These are phyloP conservation scores for Drosophila helvetica DNA, from an alignment of 2,888 invertebrate species.

Conservation along the genomic window DNA sequence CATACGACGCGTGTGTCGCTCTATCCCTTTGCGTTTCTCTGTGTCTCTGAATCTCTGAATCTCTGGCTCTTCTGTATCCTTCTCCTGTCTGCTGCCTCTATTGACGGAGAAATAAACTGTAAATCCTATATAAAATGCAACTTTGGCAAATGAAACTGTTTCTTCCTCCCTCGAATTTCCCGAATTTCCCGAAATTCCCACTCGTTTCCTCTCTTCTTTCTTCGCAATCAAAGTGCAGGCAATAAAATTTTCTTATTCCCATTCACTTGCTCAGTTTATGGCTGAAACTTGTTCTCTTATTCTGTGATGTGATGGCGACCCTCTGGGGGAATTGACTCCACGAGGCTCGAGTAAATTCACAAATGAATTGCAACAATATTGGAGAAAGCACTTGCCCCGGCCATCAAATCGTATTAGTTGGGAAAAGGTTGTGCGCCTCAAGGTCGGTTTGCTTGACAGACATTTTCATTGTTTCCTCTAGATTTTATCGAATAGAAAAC, in stretches of 20 bases:
- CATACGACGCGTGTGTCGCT: constrained; percentile 34
- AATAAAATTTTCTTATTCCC: constrained; percentile 22
- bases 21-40: neutral
- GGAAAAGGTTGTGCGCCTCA: constrained; percentile 13
- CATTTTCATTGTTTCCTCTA: no score
- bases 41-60: neutral
- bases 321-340: neutral
- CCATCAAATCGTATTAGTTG: constrained; percentile 8
- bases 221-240: constrained; percentile 61
- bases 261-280: constrained; percentile 21
- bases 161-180: constrained; percentile 30
- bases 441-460: constrained; percentile 16
- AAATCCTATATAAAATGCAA: constrained; percentile 40
- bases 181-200: no score
- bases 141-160: constrained; percentile 40
- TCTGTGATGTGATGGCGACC: constrained; percentile 4
- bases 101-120: constrained; percentile 35
- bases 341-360: neutral
- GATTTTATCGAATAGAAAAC: no score
- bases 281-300: neutral
- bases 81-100: constrained; percentile 18
- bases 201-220: constrained; percentile 41
- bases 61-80: neutral
- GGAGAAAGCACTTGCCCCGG: no score
- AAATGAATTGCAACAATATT: constrained; percentile 12